These are phyloP conservation scores for Stegophylla sp. DNA, from an alignment of 2,888 invertebrate genomes.

Conservation along the genomic window DNA sequence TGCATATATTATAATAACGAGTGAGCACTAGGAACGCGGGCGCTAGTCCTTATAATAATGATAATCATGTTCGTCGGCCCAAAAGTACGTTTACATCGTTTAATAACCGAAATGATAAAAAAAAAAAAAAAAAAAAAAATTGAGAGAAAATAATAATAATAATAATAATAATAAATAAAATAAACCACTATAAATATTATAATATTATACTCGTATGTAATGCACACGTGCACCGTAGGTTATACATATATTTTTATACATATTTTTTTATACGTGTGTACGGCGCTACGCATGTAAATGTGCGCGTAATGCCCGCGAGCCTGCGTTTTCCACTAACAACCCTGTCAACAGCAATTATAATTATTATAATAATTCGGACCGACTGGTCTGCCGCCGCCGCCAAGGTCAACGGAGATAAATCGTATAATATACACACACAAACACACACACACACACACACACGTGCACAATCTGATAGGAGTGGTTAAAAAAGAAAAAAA, in stretches of 20 bases:
- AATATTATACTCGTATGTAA: neutral
- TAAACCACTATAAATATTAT: neutral
- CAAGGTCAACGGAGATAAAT: constrained; percentile 11
- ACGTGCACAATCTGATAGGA: too few relatives aligned
- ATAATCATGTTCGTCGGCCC: too few relatives aligned
- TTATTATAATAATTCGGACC: neutral
- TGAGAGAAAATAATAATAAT: too few relatives aligned
- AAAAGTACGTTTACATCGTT: neutral
- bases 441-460: too few relatives aligned
- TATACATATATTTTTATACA: too few relatives aligned
- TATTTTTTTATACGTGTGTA: neutral
- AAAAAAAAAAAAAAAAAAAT: too few relatives aligned
- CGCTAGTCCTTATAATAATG: too few relatives aligned
- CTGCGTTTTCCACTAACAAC: constrained; percentile 4
- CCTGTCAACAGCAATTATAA: constrained; percentile 31
- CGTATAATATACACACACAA: neutral
- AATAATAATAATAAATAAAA: neutral
- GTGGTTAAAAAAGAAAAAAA: too few relatives aligned
- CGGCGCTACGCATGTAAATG: neutral
- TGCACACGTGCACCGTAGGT: too few relatives aligned
- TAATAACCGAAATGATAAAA: neutral
- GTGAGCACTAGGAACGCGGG: too few relatives aligned
- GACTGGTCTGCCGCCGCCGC: constrained; percentile 3
- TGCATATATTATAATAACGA: neutral
- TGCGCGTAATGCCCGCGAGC: neutral